Percentiles rank a stretch among this genome's conserved stretches.
Evolutionary conservation across 2,888 invertebrate species (phyloP).

Genomic region (Galerucella calmariensis): DNA sequence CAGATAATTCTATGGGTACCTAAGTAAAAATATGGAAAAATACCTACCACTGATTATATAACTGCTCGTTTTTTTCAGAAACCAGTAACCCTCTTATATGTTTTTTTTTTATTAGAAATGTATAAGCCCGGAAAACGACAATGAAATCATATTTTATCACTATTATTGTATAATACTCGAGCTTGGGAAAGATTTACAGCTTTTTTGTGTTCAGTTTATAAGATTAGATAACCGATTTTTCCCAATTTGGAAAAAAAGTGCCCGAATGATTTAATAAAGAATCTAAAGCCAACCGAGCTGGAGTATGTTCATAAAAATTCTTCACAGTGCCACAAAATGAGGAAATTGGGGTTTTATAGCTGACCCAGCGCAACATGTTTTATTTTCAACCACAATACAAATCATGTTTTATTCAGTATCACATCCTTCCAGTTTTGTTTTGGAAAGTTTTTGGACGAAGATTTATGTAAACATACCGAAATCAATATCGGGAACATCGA

Average conservation of each 20-base stretch:
- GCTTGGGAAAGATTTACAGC: not conserved
- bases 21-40: too few species aligned
- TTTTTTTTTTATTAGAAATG: too few species aligned
- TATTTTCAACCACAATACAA: conserved; percentile 2
- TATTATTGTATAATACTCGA: too few species aligned
- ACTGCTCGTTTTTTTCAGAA: too few species aligned
- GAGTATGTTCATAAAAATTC: conserved; percentile 1
- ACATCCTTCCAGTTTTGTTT: not conserved
- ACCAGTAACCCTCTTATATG: too few species aligned
- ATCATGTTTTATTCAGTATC: conserved; percentile 1
- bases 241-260: not conserved
- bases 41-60: too few species aligned
- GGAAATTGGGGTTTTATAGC: not conserved
- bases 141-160: too few species aligned
- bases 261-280: not conserved
- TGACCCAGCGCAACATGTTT: conserved; percentile 8
- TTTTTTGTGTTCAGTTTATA: not conserved
- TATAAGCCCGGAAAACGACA: too few species aligned
- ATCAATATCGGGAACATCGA: too few species aligned
- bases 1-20: too few species aligned
- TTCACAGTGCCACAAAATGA: not conserved
- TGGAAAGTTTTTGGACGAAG: too few species aligned
- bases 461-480: too few species aligned
- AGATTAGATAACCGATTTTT: not conserved
- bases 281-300: not conserved